phyloP scores from a whole-genome alignment of 2,113 vertebrate genomes.

The Natator depressus region DNA sequence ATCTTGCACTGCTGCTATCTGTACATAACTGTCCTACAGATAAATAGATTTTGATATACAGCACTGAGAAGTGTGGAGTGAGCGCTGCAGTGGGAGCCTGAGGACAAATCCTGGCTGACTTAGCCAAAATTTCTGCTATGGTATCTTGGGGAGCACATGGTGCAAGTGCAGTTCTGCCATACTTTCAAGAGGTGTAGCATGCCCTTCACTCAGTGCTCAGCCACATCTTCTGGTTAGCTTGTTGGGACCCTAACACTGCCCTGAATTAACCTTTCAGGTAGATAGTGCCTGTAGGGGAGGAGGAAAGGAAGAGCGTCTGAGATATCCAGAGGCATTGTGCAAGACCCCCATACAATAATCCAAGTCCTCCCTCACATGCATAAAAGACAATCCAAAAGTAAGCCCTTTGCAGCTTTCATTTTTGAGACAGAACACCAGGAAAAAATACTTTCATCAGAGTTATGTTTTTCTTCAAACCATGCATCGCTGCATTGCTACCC shows the following conservation, averaged over 20 bases:
- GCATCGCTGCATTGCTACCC: background rate
- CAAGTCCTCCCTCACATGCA: background rate
- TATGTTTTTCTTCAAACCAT: background rate
- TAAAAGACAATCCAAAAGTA: background rate
- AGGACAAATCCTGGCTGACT: background rate
- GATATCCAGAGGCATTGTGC: background rate
- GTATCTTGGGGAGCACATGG: background rate
- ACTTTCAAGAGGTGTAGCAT: background rate
- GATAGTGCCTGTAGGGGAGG: background rate
- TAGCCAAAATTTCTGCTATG: slow-evolving; percentile 46
- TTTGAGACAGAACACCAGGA: background rate
- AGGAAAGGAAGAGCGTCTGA: background rate
- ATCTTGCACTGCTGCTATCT: background rate
- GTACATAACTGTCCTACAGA: background rate
- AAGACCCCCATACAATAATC: background rate
- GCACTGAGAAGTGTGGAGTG: background rate
- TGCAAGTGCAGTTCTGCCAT: background rate
- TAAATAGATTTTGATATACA: background rate
- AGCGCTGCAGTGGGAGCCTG: slow-evolving; percentile 11
- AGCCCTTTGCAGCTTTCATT: background rate
- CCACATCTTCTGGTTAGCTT: rapidly evolving
- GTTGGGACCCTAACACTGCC: background rate
- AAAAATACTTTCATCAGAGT: background rate
- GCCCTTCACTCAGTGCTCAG: slow-evolving; percentile 22
- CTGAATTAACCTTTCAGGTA: background rate